Evolutionary conservation across 2,113 vertebrate species (phyloP).

Genomic region (Ardeotis arabs): DNA sequence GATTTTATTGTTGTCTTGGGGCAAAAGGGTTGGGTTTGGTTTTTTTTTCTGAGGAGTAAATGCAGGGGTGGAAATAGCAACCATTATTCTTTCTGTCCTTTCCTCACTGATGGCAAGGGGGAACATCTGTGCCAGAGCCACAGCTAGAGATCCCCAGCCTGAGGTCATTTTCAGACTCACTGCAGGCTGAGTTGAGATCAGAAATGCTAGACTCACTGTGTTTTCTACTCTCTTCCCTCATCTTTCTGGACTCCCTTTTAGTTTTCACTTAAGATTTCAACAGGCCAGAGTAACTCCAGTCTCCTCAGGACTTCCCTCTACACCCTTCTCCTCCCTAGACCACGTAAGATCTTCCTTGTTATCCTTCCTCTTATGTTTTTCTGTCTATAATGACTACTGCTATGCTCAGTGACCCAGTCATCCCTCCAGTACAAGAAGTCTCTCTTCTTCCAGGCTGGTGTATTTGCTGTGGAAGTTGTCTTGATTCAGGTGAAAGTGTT

Average conservation of each 20-base stretch:
- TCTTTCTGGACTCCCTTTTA: not conserved
- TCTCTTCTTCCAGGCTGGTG: not conserved
- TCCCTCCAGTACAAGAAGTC: not conserved
- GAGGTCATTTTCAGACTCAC: not conserved
- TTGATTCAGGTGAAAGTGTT: conserved; percentile 18
- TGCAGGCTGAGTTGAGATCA: not conserved
- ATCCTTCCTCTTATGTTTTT: not conserved
- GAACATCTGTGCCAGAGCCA: not conserved
- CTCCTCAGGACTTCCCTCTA: not conserved
- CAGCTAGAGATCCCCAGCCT: not conserved
- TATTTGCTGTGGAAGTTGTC: conserved; percentile 28
- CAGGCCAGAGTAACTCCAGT: not conserved
- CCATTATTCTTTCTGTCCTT: not conserved
- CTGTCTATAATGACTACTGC: not conserved
- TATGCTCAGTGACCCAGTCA: not conserved
- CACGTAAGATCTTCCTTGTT: not conserved
- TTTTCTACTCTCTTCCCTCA: not conserved
- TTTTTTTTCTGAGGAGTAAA: not conserved
- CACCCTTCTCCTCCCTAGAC: not conserved
- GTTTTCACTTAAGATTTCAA: not conserved
- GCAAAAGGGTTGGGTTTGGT: not conserved
- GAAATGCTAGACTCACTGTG: not conserved
- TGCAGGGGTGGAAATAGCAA: not conserved
- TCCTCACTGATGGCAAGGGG: not conserved
- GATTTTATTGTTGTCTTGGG: not conserved